Evolutionary conservation across 2,113 vertebrate genomes (phyloP).

Genomic region (Phainopepla nitens): DNA sequence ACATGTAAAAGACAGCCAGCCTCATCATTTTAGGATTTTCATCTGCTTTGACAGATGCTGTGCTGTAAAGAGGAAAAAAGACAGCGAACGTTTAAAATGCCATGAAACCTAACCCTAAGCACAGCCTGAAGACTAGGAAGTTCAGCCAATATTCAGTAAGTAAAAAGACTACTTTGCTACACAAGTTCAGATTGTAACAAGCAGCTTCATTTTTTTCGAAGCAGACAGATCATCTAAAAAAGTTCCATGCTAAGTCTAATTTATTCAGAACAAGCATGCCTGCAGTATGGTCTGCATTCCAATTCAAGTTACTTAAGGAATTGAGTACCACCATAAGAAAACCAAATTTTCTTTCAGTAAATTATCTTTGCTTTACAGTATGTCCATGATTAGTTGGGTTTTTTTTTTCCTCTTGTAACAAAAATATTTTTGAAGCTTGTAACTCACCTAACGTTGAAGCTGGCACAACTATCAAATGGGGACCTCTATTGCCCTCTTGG

Average conservation of each 20-base stretch:
- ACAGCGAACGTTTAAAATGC: background rate
- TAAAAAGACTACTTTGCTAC: background rate
- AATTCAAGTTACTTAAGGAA: background rate
- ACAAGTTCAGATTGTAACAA: background rate
- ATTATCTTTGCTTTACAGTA: background rate
- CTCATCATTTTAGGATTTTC: background rate
- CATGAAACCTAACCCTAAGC: background rate
- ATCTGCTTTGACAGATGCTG: background rate
- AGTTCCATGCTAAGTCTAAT: background rate
- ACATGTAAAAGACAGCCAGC: background rate
- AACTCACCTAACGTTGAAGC: constrained; percentile 92
- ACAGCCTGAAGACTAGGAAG: background rate
- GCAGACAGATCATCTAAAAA: background rate
- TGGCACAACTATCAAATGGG: constrained; percentile 92
- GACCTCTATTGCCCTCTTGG: constrained; percentile 82
- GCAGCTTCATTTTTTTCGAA: background rate
- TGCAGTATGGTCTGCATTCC: background rate
- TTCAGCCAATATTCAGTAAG: background rate
- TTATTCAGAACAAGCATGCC: background rate
- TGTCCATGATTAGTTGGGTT: accelerated
- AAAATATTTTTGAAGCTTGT: background rate
- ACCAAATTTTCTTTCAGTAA: background rate
- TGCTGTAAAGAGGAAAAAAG: background rate
- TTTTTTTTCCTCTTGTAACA: background rate
- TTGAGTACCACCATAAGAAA: background rate